Evolutionary conservation across 2,113 vertebrate species (phyloP).

Genomic region (Entelurus aequoreus): DNA sequence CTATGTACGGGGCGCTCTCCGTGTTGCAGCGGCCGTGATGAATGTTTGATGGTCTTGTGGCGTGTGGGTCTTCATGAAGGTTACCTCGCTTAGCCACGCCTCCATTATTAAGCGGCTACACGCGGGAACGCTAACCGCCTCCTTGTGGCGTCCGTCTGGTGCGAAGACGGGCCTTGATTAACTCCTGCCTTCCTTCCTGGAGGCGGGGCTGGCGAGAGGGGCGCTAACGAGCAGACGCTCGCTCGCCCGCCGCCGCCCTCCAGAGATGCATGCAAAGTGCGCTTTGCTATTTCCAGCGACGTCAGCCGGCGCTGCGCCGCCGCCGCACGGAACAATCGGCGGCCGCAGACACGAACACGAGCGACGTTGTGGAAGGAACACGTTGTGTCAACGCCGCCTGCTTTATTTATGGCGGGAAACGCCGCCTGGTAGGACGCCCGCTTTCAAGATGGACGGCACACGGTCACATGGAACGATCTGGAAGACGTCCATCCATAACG

Average conservation of each 20-base stretch:
- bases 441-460: too few relatives aligned
- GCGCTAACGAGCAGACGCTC: background rate
- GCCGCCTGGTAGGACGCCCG: too few relatives aligned
- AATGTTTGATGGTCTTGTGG: too few relatives aligned
- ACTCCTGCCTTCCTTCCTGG: background rate
- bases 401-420: too few relatives aligned
- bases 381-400: constrained; percentile 1
- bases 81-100: too few relatives aligned
- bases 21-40: too few relatives aligned
- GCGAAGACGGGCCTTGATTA: background rate
- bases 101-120: too few relatives aligned
- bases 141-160: background rate
- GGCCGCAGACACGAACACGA: background rate
- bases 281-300: constrained; percentile 8
- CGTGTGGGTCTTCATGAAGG: too few relatives aligned
- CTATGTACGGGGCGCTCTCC: too few relatives aligned
- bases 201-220: background rate
- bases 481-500: too few relatives aligned
- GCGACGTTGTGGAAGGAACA: background rate
- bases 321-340: constrained; percentile 10
- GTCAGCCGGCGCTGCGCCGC: constrained; percentile 8
- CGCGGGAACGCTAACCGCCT: too few relatives aligned
- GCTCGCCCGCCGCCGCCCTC: background rate
- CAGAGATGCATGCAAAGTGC: constrained; percentile 11
- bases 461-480: too few relatives aligned